Evolutionary conservation across 2,113 vertebrate genomes (phyloP).

Genomic region (Cinclus cinclus): DNA sequence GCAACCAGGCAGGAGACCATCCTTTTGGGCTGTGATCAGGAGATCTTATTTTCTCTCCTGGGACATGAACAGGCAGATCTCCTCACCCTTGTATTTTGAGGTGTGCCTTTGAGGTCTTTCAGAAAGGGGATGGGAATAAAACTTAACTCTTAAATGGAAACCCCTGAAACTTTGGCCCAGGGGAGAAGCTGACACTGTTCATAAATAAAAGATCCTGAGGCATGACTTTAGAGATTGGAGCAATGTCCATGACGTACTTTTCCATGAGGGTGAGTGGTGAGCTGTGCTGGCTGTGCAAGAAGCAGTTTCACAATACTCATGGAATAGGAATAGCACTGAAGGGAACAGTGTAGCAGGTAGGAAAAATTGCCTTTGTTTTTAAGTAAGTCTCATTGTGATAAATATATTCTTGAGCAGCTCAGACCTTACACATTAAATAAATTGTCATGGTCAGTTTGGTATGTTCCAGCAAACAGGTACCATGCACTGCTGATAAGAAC

Average conservation of each 20-base stretch:
- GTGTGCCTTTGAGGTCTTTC: not conserved
- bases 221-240: not conserved
- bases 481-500: not conserved
- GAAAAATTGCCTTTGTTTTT: not conserved
- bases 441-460: not conserved
- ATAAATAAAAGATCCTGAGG: not conserved
- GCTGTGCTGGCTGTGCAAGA: not conserved
- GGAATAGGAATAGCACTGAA: not conserved
- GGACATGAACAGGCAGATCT: not conserved
- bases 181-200: not conserved
- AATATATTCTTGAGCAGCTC: not conserved
- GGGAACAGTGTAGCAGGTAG: not conserved
- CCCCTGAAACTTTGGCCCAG: not conserved
- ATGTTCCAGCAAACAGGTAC: not conserved
- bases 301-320: not conserved
- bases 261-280: not conserved
- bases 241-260: not conserved
- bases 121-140: not conserved
- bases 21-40: not conserved
- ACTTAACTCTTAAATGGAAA: not conserved
- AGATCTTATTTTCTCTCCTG: not conserved
- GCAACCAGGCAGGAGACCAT: not conserved
- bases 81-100: not conserved
- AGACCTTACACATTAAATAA: not conserved
- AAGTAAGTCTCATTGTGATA: not conserved